phyloP scores from a whole-genome alignment of 2,888 invertebrate genomes.

The Clepsis dumicolana region DNA sequence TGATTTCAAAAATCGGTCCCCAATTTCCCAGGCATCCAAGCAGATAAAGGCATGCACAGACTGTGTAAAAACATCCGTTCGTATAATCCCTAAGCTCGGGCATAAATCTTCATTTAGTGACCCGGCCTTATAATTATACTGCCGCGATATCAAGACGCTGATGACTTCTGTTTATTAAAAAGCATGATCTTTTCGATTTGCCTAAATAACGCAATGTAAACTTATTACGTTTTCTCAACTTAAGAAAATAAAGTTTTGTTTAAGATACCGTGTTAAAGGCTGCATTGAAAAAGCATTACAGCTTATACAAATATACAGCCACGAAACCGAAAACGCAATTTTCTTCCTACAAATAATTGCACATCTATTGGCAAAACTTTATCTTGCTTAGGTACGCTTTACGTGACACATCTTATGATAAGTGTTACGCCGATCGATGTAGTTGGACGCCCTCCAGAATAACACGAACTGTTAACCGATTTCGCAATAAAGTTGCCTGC shows the following conservation, averaged over 20 bases:
- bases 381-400: slow-evolving; percentile 15
- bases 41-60: slow-evolving; percentile 1
- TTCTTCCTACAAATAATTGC: background rate
- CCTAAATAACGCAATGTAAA: slow-evolving; percentile 4
- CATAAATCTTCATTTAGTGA: slow-evolving; percentile 50
- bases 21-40: background rate
- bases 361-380: slow-evolving; percentile 18
- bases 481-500: slow-evolving; percentile 31
- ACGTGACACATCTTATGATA: slow-evolving; percentile 20
- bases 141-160: slow-evolving; percentile 45
- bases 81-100: slow-evolving; percentile 26
- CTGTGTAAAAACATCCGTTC: slow-evolving; percentile 12
- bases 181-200: slow-evolving; percentile 31
- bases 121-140: slow-evolving; percentile 46
- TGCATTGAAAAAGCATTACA: too few relatives aligned
- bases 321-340: background rate
- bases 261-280: too few relatives aligned
- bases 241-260: too few relatives aligned
- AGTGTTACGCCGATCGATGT: slow-evolving; percentile 25
- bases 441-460: slow-evolving; percentile 35
- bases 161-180: slow-evolving; percentile 39
- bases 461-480: slow-evolving; percentile 33
- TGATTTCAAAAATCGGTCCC: background rate
- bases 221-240: background rate
- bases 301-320: too few relatives aligned